Percentiles rank a stretch among this genome's conserved stretches.
These are phyloP conservation scores for Congeria kusceri DNA, from an alignment of 2,888 invertebrate species.

Conservation along the genomic window DNA sequence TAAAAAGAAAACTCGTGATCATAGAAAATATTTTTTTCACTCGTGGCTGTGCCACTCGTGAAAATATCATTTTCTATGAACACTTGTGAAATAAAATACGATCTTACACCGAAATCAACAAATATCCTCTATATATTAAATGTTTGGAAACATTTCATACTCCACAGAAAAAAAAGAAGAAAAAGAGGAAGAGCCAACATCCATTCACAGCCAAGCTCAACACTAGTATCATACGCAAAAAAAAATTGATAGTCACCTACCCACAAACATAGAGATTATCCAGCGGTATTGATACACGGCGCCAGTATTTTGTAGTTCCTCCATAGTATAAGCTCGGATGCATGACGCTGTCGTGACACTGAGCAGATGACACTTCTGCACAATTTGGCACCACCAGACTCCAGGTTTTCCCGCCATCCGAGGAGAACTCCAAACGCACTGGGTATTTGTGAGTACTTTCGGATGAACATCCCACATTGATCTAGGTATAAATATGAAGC, in stretches of 20 bases:
- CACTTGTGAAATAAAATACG: too few species aligned
- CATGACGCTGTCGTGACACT: constrained; percentile 79
- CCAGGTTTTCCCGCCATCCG: constrained; percentile 85
- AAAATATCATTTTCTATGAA: too few species aligned
- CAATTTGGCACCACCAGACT: constrained; percentile 82
- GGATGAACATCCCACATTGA: constrained; percentile 85
- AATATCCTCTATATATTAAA: too few species aligned
- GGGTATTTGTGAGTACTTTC: constrained; percentile 80
- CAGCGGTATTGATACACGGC: constrained; percentile 83
- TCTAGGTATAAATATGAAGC: constrained; percentile 73
- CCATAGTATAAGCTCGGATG: constrained; percentile 84
- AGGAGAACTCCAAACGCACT: constrained; percentile 85
- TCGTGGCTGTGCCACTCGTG: too few species aligned
- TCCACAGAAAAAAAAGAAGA: too few species aligned
- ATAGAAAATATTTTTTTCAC: too few species aligned
- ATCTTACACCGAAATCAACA: too few species aligned
- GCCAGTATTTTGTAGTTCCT: constrained; percentile 83
- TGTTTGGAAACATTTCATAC: too few species aligned
- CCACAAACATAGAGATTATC: constrained; percentile 84
- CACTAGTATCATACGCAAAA: too few species aligned
- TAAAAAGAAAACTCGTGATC: too few species aligned
- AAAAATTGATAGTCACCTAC: constrained; percentile 69
- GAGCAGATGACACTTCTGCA: constrained; percentile 73
- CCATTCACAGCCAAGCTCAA: too few species aligned
- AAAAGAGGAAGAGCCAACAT: too few species aligned